Evolutionary conservation across 2,888 invertebrate genomes (phyloP), one percentile per base, ranked within the genome.

Genomic region (Machimus rusticus): DNA sequence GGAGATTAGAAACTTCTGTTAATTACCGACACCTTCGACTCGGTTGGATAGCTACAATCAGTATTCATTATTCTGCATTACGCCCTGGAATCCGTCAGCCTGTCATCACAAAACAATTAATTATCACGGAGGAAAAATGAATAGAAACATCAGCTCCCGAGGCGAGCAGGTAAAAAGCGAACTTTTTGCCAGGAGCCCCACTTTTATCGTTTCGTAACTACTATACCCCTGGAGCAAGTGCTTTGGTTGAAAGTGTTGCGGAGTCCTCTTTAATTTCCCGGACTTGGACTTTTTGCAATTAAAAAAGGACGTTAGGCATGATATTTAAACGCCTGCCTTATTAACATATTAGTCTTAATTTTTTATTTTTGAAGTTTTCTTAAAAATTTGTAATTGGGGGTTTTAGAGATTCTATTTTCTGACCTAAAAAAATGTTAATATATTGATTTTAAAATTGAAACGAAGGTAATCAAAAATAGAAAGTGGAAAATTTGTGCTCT

Each of bases 61-160:
- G 57, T 19, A 82, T 66, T 66, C 28, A 82, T 57, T 82, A 66
- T 66, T 82, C 66, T n/a, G 37, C 66, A 66, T 66, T 57, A 82
- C 66, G 82, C 57, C 82, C 79, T 79, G 57, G 51, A 57, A 23
- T 28, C 82, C n/a, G 57, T 82, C 82, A 82, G 5, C 8, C 82
- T 66, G 82, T 51, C 34, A 82, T 82, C 66, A 57, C 34, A 66
- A 57, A 82, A 82, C 82, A 57, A 82, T 82, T 57, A 82, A 82
- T 82, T 82, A 82, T 57, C 82, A 66, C 19, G n/a, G n/a, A 37
- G 66, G 23, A 66, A 57, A 82, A 82, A 57, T 57, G 66, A 82
- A 82, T 82, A 37, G 57, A 57, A 79, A 79, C 79, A 79, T 51
- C 66, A 66, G 66, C 28, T 23, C 12, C 66, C 3, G 66, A 66